Base-by-base conservation (phyloP, 2,113 vertebrate genomes). In the Phalacrocorax carbo region DNA sequence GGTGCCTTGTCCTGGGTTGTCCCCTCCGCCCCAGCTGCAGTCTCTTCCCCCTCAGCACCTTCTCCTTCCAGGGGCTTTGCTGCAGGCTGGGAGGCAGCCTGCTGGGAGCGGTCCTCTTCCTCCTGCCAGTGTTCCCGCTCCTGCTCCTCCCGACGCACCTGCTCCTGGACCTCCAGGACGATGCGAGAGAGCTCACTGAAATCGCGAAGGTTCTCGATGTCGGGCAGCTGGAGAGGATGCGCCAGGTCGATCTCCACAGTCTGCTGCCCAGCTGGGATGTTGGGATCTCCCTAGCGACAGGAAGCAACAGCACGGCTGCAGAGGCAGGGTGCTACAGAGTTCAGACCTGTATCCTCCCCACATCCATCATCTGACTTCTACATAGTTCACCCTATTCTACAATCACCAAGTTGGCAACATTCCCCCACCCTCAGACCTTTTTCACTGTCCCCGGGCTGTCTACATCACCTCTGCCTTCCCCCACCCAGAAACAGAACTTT, bases 241-340 rank as follows among this genome's bases (percentile, higher is more conserved):
- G 92, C 98, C 94, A 99, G 97, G 97, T 99, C 98, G 0, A 99
- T 97, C 87, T 99, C 99, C 71, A 99, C 98, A 0, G 99, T 99
- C 95, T 99, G 98, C 94, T 99, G 99, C 17, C 99, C 99, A 0
- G 99, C 99, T 27, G 99, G 99, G 93, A 99, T 99, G 91, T 99
- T 99, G 73, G 99, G 99, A 96, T 99, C 99, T 44, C 99, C 99
- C 99, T 99, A 83, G 5, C 26, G 86, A 78, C 3, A 9, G 5
- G 90, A 46, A 48, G 55, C 54, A 15, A 77, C 26, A 51, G 71
- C 21, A 55, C 1, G 1, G 66, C 55, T 88, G 79, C 49, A 48
- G 14, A 40, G 42, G 21, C 25, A 13, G 4, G 22, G 17, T 17
- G 14, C 48, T 32, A 11, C 27, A 9, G 20, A 75, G 13, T 18